A percentile compares a stretch with the other conserved stretches of the same genome.
phyloP scores from a whole-genome alignment of 2,113 vertebrate species.

The Galemys pyrenaicus region DNA sequence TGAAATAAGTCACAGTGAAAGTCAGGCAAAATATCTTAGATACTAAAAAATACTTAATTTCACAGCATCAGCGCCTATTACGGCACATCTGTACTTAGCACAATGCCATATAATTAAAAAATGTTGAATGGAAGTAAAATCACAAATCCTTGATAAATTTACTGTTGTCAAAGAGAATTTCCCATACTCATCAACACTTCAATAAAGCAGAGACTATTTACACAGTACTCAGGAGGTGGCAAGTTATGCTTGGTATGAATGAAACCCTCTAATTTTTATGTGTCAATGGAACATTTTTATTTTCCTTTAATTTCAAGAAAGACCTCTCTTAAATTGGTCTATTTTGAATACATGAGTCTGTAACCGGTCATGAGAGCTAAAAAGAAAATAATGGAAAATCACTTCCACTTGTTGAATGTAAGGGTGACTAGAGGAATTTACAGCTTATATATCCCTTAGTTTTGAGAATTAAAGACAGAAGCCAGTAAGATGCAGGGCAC shows the following conservation, averaged over 20 bases:
- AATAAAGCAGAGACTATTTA: neutral
- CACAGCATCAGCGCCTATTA: neutral
- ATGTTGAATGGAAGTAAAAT: neutral
- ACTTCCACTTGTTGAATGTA: neutral
- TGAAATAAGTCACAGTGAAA: neutral
- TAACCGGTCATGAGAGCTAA: neutral
- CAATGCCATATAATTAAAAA: neutral
- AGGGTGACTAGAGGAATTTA: neutral
- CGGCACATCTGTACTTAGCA: neutral
- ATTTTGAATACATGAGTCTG: neutral
- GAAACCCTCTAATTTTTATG: neutral
- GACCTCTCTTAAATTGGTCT: neutral
- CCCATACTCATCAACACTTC: neutral
- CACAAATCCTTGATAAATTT: neutral
- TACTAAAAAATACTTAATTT: neutral
- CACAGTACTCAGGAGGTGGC: neutral
- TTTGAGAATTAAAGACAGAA: neutral
- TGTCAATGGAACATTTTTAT: neutral
- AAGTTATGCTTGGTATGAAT: neutral
- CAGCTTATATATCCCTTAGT: neutral
- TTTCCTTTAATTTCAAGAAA: neutral
- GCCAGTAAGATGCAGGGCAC: neutral
- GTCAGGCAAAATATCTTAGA: neutral
- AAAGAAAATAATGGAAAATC: neutral
- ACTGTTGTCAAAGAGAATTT: neutral